phyloP scores from a whole-genome alignment of 2,888 invertebrate genomes.

The Sipunculus nudus region DNA sequence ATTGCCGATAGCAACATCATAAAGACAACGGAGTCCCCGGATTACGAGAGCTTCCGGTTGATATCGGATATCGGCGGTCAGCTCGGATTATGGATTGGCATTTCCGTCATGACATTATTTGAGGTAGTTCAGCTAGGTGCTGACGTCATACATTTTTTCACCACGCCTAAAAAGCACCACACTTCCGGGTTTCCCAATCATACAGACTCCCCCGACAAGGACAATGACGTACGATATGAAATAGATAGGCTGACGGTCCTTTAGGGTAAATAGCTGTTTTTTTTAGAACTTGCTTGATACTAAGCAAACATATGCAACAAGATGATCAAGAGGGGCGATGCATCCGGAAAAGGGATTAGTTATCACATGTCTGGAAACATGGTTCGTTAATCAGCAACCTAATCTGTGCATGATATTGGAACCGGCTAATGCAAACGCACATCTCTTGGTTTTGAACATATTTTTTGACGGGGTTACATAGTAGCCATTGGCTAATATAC shows the following conservation, averaged over 20 bases:
- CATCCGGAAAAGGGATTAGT: too few species aligned
- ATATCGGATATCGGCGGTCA: constrained; percentile 46
- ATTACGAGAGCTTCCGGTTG: constrained; percentile 41
- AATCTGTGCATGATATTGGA: too few species aligned
- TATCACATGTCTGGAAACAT: too few species aligned
- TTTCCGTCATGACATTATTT: constrained; percentile 43
- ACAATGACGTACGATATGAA: constrained; percentile 26
- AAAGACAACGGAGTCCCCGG: constrained; percentile 43
- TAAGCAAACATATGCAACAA: too few species aligned
- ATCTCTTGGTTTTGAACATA: too few species aligned
- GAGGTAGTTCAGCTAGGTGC: constrained; percentile 40
- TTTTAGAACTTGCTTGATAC: too few species aligned
- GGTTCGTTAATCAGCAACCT: too few species aligned
- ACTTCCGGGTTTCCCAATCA: not conserved
- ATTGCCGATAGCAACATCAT: constrained; percentile 46
- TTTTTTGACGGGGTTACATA: too few species aligned
- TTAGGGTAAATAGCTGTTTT: too few species aligned
- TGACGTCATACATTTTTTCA: constrained; percentile 30
- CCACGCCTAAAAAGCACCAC: constrained; percentile 7
- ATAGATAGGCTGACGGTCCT: constrained; percentile 34
- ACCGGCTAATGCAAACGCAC: too few species aligned
- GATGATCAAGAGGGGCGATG: too few species aligned
- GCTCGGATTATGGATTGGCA: constrained; percentile 46
- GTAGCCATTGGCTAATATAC: too few species aligned
- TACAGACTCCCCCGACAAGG: constrained; percentile 3